These are phyloP conservation scores for Murina feae DNA, from an alignment of 2,113 vertebrate species.

Conservation along the genomic window DNA sequence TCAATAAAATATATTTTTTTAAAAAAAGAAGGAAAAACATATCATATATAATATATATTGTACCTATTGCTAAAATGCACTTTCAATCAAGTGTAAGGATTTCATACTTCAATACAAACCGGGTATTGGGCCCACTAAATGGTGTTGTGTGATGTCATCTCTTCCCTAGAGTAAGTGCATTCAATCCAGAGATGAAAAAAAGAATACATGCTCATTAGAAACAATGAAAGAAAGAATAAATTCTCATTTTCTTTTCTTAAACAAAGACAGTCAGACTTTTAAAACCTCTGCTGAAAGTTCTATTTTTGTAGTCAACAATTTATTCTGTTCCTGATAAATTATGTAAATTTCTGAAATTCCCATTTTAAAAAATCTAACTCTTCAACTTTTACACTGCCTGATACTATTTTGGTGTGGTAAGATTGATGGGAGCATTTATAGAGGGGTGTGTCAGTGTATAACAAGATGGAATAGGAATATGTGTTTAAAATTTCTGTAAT, in stretches of 20 bases:
- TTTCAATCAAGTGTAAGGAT: conserved; percentile 44
- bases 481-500: background rate
- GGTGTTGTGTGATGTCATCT: conserved; percentile 1
- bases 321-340: background rate
- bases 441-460: background rate
- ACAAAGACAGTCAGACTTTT: conserved; percentile 7
- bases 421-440: background rate
- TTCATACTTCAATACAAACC: background rate
- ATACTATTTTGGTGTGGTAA: background rate
- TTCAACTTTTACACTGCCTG: background rate
- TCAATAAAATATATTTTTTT: no score
- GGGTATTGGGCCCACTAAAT: background rate
- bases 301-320: conserved; percentile 19
- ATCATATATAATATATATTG: background rate
- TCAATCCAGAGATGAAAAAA: conserved; percentile 5
- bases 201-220: background rate
- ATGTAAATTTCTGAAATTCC: conserved; percentile 27
- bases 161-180: background rate
- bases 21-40: conserved; percentile 12
- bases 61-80: conserved; percentile 24
- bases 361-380: background rate
- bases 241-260: background rate
- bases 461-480: background rate
- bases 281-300: background rate
- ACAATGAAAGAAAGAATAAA: background rate